A percentile compares a stretch with the other conserved stretches of the same genome.
phyloP scores from a whole-genome alignment of 2,888 invertebrate species.

The Athalia cordata region DNA sequence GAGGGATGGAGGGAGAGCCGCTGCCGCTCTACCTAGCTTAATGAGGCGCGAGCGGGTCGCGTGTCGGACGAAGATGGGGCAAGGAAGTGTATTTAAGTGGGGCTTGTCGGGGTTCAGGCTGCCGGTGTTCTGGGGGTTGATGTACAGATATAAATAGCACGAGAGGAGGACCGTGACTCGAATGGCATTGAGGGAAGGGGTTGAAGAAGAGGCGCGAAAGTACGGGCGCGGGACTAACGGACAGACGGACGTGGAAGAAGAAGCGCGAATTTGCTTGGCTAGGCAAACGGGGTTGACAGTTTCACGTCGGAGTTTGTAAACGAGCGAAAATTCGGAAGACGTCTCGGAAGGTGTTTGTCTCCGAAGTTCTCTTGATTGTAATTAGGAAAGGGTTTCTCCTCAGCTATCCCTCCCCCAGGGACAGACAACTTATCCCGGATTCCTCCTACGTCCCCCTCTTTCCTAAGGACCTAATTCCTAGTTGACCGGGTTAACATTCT shows the following conservation, averaged over 20 bases:
- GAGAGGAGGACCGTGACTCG: constrained; percentile 39
- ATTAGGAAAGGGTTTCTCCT: constrained; percentile 30
- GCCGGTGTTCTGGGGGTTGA: constrained; percentile 36
- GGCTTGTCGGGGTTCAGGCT: constrained; percentile 43
- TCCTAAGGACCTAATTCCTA: neutral
- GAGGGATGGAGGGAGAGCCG: constrained; percentile 3
- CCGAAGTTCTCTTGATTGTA: constrained; percentile 32
- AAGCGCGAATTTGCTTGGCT: constrained; percentile 34
- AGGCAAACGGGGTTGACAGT: constrained; percentile 39
- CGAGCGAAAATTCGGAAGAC: constrained; percentile 39
- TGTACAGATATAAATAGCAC: constrained; percentile 43
- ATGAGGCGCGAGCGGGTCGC: constrained; percentile 45
- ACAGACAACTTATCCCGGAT: neutral
- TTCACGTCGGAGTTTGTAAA: constrained; percentile 30
- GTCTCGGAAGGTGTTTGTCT: constrained; percentile 39
- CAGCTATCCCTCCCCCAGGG: neutral
- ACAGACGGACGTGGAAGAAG: constrained; percentile 11
- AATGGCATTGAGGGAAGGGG: neutral
- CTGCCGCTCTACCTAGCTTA: constrained; percentile 29
- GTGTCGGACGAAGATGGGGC: constrained; percentile 40
- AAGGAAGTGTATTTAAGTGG: constrained; percentile 44
- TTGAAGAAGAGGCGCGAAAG: constrained; percentile 29
- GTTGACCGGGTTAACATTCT: too few relatives aligned
- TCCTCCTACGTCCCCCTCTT: neutral
- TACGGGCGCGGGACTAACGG: constrained; percentile 9